Evolutionary conservation across 1,140 invertebrate genomes (phyloP).

Genomic region (Brachionus asplanchnoidis): DNA sequence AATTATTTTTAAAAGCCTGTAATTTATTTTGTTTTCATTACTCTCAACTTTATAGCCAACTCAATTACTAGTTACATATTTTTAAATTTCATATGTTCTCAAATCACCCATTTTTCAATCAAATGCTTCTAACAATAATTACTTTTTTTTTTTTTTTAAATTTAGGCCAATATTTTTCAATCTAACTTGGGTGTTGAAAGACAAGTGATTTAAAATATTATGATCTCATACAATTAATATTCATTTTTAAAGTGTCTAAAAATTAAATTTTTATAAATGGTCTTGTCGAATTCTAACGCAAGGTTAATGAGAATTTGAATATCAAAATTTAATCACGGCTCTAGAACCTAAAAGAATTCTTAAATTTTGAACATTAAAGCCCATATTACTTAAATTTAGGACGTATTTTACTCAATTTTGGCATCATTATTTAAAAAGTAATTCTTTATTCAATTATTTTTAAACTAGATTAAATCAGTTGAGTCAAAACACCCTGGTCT

Average conservation of each 20-base stretch:
- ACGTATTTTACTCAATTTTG: no score
- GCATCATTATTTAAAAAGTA: no score
- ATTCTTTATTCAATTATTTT: background rate
- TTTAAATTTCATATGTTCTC: background rate
- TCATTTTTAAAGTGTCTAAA: background rate
- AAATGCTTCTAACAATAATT: background rate
- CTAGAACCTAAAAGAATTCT: no score
- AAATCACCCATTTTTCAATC: constrained; percentile 11
- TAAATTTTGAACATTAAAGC: no score
- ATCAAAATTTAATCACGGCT: background rate
- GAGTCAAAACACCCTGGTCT: background rate
- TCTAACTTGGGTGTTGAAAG: background rate
- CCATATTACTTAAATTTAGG: no score
- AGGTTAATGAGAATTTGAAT: background rate
- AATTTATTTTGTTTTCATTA: constrained; percentile 1
- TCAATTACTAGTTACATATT: constrained; percentile 30
- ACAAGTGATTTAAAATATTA: background rate
- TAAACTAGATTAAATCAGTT: background rate
- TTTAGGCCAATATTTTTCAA: constrained; percentile 12
- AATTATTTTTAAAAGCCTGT: constrained; percentile 13
- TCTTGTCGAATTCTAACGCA: background rate
- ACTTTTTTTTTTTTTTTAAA: background rate
- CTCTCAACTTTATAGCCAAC: background rate
- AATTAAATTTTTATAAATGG: background rate
- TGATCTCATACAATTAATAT: background rate